Base-by-base conservation (phyloP, 2,888 invertebrate species). In the Chouioia cunea region DNA sequence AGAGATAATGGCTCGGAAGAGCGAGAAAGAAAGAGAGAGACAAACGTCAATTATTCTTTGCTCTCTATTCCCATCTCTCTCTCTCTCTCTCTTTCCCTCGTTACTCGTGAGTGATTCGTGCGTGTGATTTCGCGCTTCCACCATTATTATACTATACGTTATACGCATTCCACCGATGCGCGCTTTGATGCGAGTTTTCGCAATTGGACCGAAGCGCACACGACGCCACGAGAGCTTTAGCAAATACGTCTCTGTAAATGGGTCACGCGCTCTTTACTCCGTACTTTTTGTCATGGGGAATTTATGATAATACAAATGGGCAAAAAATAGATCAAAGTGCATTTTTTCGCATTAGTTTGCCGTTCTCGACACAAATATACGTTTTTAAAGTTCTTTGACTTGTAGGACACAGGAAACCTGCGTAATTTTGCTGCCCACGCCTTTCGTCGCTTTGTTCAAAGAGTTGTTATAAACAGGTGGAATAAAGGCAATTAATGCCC, bases 391-490 rank as follows among this genome's bases (percentile, higher is more conserved):
- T 67, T 67, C 53, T 27, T 67, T 59, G 52, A 59, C 65, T 60
- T 57, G 44, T 52, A 60, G 22, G 53, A 58, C 65, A 6, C 27
- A 52, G 69, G 69, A 62, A 73, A 65, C 18, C 44, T 53, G 18
- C 12, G 69, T 65, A 69, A 69, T 69, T 69, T 65, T 57, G 16
- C 65, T 48, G n/a, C 60, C 69, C 58, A 73, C 69, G 46, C 43
- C 16, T 65, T 44, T 65, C 62, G 56, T 64, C 60, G 52, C 65
- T 65, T 69, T 69, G 54, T 44, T 67, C 22, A 36, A 68, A 67
- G 64, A 68, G 50, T 18, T 50, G 64, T 46, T 57, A 56, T 71
- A 64, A 54, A 62, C 53, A 53, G 57, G 22, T 43, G n/a, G 15
- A 43, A 68, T 68, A 57, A 52, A 62, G 56, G 62, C 62, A 69